Conservation (phyloP, 2,113 vertebrate species). For the Lophochroa leadbeateri region DNA sequence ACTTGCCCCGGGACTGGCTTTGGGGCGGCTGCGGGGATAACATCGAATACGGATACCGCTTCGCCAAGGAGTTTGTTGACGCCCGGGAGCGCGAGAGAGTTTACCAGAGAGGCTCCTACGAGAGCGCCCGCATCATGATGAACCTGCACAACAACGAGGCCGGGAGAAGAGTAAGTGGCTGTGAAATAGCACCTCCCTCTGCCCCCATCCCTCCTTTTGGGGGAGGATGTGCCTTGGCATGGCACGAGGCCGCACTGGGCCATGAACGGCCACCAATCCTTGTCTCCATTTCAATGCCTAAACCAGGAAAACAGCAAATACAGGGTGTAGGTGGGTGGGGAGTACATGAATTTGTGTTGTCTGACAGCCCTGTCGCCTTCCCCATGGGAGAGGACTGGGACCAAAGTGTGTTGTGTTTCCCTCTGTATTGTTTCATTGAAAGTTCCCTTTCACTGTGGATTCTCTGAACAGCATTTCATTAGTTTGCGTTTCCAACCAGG, state of each 20-base stretch:
- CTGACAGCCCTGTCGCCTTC: not conserved
- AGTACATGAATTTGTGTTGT: not conserved
- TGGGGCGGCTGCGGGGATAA: slow-evolving; percentile 99
- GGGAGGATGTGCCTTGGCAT: accelerated
- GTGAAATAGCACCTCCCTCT: accelerated
- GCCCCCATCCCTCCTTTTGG: accelerated
- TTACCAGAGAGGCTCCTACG: slow-evolving; percentile 87
- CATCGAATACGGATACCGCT: slow-evolving; percentile 95
- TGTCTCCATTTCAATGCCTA: accelerated
- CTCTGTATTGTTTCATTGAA: not conserved
- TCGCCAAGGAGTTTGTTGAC: slow-evolving; percentile 96
- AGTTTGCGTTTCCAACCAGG: slow-evolving; percentile 32
- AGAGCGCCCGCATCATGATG: slow-evolving; percentile 91
- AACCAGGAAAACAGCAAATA: not conserved
- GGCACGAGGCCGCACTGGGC: accelerated
- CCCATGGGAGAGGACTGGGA: not conserved
- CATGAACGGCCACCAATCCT: not conserved
- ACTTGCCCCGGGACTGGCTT: slow-evolving; percentile 95
- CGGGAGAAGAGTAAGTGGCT: slow-evolving; percentile 86
- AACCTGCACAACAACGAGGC: slow-evolving; percentile 98
- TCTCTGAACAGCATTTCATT: slow-evolving; percentile 2
- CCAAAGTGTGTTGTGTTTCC: not conserved
- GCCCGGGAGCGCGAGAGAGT: slow-evolving; percentile 94
- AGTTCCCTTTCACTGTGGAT: not conserved
- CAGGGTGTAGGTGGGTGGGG: not conserved